phyloP scores from a whole-genome alignment of 2,888 invertebrate genomes.

The Habrosyne pyritoides region DNA sequence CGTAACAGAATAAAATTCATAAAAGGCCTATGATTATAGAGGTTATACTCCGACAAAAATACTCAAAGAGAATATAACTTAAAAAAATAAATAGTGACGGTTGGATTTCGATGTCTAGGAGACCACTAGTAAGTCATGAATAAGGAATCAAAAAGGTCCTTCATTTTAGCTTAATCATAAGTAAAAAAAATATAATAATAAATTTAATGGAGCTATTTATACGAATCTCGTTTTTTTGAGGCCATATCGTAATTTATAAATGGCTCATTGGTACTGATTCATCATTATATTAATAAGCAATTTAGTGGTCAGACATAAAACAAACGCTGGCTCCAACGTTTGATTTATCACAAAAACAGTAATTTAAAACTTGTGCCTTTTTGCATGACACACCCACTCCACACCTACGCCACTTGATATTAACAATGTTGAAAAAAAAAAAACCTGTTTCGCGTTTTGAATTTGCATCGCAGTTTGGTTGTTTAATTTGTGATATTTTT shows the following conservation, averaged over 20 bases:
- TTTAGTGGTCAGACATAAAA: slow-evolving; percentile 35
- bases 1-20: no score
- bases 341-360: slow-evolving; percentile 62
- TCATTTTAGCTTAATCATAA: background rate
- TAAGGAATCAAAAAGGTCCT: no score
- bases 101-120: no score
- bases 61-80: no score
- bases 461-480: slow-evolving; percentile 38
- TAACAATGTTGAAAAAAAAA: slow-evolving; percentile 44
- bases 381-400: slow-evolving; percentile 49
- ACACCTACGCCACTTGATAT: slow-evolving; percentile 41
- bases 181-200: background rate
- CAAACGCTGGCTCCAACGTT: slow-evolving; percentile 15
- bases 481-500: slow-evolving; percentile 32
- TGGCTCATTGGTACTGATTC: slow-evolving; percentile 28
- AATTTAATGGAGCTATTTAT: background rate
- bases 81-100: no score
- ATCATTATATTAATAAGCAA: slow-evolving; percentile 46
- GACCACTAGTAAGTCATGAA: no score
- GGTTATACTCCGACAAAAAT: no score
- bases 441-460: slow-evolving; percentile 45
- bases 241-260: background rate
- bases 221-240: background rate
- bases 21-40: no score
- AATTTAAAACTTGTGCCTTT: slow-evolving; percentile 52